Evolutionary conservation across 2,797 vertebrate genomes (phyloP).

Genomic region (Melanotaenia boesemani): DNA sequence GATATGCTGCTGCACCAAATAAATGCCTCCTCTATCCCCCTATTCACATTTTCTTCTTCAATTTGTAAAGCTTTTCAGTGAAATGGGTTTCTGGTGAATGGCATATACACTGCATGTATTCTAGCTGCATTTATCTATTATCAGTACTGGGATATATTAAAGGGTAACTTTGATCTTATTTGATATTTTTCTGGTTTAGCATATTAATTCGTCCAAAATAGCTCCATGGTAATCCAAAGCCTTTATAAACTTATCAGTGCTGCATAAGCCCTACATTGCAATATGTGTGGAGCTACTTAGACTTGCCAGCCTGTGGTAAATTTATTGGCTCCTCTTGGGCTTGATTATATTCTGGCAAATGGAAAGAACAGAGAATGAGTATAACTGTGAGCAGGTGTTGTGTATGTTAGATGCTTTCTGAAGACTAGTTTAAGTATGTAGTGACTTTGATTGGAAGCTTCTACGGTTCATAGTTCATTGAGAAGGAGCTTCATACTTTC

Average conservation of each 20-base stretch:
- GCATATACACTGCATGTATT: constrained; percentile 3
- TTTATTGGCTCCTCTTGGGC: not conserved
- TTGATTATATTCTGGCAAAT: not conserved
- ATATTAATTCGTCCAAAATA: not conserved
- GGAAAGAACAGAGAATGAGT: not conserved
- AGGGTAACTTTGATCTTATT: constrained; percentile 5
- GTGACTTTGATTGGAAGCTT: not conserved
- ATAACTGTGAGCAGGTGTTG: not conserved
- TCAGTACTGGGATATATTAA: constrained; percentile 3
- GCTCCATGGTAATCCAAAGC: constrained; percentile 4
- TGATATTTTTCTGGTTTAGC: constrained; percentile 4
- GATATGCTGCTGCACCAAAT: constrained; percentile 37
- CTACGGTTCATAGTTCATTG: not conserved
- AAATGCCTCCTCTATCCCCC: constrained; percentile 21
- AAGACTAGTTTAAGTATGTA: not conserved
- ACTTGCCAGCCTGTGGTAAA: not conserved
- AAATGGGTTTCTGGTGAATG: constrained; percentile 9
- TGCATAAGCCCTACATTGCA: not conserved
- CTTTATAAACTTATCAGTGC: constrained; percentile 1
- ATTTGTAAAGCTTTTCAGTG: constrained; percentile 21
- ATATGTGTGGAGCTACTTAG: not conserved
- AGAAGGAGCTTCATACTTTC: not conserved
- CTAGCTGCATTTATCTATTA: constrained; percentile 19
- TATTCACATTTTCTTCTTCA: constrained; percentile 21
- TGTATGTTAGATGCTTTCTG: not conserved